Evolutionary conservation across 2,797 vertebrate species (phyloP).

Genomic region (Onychomys arenicola): DNA sequence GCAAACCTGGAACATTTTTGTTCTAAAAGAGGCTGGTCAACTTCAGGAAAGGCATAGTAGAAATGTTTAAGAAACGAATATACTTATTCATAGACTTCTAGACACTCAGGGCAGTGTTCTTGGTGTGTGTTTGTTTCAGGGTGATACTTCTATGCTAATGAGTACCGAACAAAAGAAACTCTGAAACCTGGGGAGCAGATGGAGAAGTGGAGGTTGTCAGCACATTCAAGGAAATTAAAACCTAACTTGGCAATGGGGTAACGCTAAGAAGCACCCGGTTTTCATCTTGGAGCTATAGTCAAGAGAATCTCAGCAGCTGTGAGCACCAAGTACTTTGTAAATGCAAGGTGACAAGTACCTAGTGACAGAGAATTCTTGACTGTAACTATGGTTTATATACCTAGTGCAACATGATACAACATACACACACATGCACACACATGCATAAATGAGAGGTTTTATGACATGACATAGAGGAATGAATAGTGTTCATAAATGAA

Average conservation of each 20-base stretch:
- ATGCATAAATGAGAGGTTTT: not conserved
- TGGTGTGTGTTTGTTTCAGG: not conserved
- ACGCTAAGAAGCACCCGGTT: not conserved
- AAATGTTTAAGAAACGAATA: not conserved
- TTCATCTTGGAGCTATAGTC: not conserved
- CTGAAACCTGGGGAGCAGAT: not conserved
- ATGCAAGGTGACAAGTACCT: not conserved
- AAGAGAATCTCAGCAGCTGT: not conserved
- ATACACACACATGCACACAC: not conserved
- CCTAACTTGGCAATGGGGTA: not conserved
- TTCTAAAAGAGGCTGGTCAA: not conserved
- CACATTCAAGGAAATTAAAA: not conserved
- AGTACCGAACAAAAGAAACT: slow-evolving; percentile 2
- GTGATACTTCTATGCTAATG: not conserved
- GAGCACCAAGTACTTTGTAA: not conserved
- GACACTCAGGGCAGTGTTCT: not conserved
- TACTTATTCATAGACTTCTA: not conserved
- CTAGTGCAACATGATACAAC: not conserved
- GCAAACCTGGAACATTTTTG: not conserved
- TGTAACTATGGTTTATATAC: not conserved
- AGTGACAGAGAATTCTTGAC: not conserved
- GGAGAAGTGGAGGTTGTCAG: slow-evolving; percentile 5
- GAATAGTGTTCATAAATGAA: not conserved
- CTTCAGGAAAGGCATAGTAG: not conserved
- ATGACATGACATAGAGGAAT: not conserved